A percentile compares a stretch with the other conserved stretches of the same genome.
Conservation (phyloP, 2,797 vertebrate species). For the Chelonia mydas region DNA sequence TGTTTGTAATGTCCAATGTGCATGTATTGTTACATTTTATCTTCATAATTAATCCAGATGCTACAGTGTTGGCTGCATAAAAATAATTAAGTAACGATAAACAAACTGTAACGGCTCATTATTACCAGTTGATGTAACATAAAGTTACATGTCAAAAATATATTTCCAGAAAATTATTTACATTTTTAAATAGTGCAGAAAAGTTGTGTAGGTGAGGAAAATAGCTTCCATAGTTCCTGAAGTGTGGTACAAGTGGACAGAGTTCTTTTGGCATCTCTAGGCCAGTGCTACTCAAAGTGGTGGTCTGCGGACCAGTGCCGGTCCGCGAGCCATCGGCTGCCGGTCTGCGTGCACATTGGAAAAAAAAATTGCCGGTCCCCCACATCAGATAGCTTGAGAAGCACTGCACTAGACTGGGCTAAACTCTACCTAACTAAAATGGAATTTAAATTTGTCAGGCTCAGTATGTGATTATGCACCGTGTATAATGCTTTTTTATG, state of each 20-base stretch:
- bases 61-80: slow-evolving; percentile 43
- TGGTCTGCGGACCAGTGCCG: too few species aligned
- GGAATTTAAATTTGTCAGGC: background rate
- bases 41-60: slow-evolving; percentile 65
- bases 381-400: too few species aligned
- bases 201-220: background rate
- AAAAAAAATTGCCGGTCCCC: too few species aligned
- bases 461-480: background rate
- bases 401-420: background rate
- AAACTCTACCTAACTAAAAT: background rate
- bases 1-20: slow-evolving; percentile 54
- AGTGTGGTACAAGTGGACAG: background rate
- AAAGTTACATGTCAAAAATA: background rate
- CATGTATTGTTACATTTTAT: slow-evolving; percentile 66
- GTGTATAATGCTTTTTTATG: background rate
- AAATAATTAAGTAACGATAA: slow-evolving; percentile 73
- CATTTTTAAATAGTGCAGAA: background rate
- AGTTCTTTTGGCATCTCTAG: background rate
- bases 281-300: too few species aligned
- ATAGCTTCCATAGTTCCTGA: background rate
- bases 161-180: slow-evolving; percentile 3
- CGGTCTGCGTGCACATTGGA: too few species aligned
- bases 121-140: background rate
- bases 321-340: too few species aligned
- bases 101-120: slow-evolving; percentile 21